Percentiles rank a stretch among this genome's conserved stretches.
Conservation (phyloP, 2,888 invertebrate species). For the Fabriciana adippe region DNA sequence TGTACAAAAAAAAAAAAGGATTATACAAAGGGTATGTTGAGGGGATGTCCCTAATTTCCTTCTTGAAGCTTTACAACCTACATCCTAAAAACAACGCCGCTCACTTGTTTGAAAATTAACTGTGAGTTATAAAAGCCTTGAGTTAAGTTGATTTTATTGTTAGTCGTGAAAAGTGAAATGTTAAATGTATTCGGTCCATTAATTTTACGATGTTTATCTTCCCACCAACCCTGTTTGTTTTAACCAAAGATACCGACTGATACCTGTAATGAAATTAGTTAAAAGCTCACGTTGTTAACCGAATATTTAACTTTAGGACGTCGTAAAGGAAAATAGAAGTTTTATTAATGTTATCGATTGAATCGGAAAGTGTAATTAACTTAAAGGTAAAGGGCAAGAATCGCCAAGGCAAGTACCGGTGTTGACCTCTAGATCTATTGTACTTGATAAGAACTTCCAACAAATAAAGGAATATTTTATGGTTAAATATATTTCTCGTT, state of each 20-base stretch:
- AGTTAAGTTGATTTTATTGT: constrained; percentile 25
- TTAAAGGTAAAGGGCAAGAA: not conserved
- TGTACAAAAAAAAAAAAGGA: constrained; percentile 2
- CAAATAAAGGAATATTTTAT: not conserved
- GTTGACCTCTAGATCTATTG: constrained; percentile 2
- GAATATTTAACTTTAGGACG: constrained; percentile 6
- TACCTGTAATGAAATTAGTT: constrained; percentile 22
- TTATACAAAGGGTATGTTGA: constrained; percentile 5
- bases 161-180: constrained; percentile 29
- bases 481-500: not conserved
- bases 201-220: constrained; percentile 35
- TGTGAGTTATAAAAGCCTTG: constrained; percentile 25
- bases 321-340: constrained; percentile 14
- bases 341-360: constrained; percentile 17
- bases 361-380: constrained; percentile 14
- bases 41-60: constrained; percentile 13
- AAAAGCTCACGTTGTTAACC: constrained; percentile 3
- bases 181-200: constrained; percentile 27
- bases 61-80: constrained; percentile 6
- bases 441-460: not conserved
- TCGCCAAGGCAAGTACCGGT: constrained; percentile 1
- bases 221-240: constrained; percentile 17
- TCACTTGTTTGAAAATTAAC: constrained; percentile 26
- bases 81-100: constrained; percentile 5
- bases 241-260: constrained; percentile 10